These are phyloP conservation scores for Pocillopora verrucosa DNA, from an alignment of 64 coral and sea anemone genomes.

Conservation along the genomic window DNA sequence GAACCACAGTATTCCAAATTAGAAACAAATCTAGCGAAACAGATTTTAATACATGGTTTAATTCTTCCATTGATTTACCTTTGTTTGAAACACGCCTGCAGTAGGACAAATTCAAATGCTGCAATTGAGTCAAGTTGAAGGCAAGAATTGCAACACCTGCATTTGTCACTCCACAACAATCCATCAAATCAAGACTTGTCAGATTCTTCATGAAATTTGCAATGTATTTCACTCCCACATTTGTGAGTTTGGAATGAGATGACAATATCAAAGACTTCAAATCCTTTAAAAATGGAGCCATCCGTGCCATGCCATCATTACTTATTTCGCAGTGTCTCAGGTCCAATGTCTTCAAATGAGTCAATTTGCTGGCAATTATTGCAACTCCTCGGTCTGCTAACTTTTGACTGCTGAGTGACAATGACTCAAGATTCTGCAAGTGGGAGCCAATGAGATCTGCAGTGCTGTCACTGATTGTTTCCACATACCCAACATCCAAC, in stretches of 20 bases:
- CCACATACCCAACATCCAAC: slow-evolving; percentile 87
- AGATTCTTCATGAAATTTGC: slow-evolving; percentile 78
- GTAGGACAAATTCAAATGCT: slow-evolving; percentile 88
- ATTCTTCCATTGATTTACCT: slow-evolving; percentile 31
- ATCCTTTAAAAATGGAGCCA: slow-evolving; percentile 69
- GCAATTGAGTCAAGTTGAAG: slow-evolving; percentile 55
- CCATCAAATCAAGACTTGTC: slow-evolving; percentile 95
- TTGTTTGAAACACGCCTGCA: slow-evolving; percentile 79
- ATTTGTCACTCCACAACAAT: slow-evolving; percentile 82
- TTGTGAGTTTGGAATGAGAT: slow-evolving; percentile 79
- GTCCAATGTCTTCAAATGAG: slow-evolving; percentile 80
- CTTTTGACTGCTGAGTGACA: slow-evolving; percentile 84
- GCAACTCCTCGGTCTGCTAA: slow-evolving; percentile 69
- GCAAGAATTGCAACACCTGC: slow-evolving; percentile 77
- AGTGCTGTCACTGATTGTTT: slow-evolving; percentile 81
- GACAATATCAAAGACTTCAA: slow-evolving; percentile 83
- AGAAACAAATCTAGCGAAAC: background rate
- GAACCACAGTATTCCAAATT: too few relatives aligned
- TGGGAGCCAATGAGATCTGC: slow-evolving; percentile 67
- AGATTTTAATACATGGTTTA: background rate
- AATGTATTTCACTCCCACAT: slow-evolving; percentile 77
- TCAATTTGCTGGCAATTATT: slow-evolving; percentile 67
- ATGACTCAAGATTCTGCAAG: slow-evolving; percentile 74
- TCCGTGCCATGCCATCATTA: slow-evolving; percentile 72
- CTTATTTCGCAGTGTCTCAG: slow-evolving; percentile 83